A percentile compares a stretch with the other conserved stretches of the same genome.
phyloP scores from a whole-genome alignment of 2,888 invertebrate genomes.

The Lasius fuliginosus region DNA sequence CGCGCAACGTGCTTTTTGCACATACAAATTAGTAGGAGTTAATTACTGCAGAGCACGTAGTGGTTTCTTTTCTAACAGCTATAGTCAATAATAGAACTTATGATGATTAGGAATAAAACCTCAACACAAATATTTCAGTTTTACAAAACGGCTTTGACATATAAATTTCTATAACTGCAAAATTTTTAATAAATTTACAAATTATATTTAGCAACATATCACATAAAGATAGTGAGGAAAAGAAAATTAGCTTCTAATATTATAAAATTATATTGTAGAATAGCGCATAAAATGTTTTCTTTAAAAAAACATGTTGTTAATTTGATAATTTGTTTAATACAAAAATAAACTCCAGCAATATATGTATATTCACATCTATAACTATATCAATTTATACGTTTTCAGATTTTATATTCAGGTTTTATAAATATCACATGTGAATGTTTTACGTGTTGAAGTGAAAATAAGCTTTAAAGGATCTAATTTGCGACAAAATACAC shows the following conservation, averaged over 20 bases:
- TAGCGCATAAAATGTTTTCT: neutral
- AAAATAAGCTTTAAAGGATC: no score
- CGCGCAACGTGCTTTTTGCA: conserved; percentile 15
- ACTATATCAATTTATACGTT: neutral
- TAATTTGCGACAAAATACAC: no score
- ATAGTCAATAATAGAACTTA: conserved; percentile 25
- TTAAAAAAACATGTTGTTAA: neutral
- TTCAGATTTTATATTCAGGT: neutral
- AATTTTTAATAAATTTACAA: neutral
- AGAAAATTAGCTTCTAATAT: neutral
- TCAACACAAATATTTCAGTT: neutral
- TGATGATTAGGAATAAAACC: conserved; percentile 9
- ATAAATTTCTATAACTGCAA: conserved; percentile 5
- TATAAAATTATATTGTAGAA: neutral
- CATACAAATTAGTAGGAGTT: conserved; percentile 7
- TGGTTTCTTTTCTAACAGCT: conserved; percentile 31
- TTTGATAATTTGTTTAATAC: neutral
- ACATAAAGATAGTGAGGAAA: neutral
- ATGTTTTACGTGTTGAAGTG: no score
- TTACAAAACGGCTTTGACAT: conserved; percentile 2
- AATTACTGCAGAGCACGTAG: conserved; percentile 41
- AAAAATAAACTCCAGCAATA: neutral
- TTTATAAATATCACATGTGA: no score
- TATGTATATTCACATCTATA: neutral
- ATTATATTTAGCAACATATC: neutral